phyloP scores from a whole-genome alignment of 1,140 invertebrate genomes.

The Frieseomelitta varia region DNA sequence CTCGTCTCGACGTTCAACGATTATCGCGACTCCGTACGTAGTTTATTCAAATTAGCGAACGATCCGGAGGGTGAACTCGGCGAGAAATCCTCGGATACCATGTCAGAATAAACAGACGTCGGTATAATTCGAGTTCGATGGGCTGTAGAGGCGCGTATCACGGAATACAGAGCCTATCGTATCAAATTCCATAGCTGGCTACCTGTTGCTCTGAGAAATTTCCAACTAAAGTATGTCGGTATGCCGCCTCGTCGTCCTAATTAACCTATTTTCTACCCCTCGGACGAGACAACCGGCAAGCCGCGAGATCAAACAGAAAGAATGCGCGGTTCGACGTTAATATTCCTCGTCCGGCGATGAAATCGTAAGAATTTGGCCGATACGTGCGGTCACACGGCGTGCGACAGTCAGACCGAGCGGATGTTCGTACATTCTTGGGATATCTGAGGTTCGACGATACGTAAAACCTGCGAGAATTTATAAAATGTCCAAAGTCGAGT shows the following conservation, averaged over 20 bases:
- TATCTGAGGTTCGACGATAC: too few relatives aligned
- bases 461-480: too few relatives aligned
- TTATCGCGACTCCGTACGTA: too few relatives aligned
- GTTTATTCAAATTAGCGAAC: not conserved
- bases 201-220: conserved; percentile 56
- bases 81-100: not conserved
- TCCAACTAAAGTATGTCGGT: conserved; percentile 40
- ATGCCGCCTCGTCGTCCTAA: conserved; percentile 27
- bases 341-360: not conserved
- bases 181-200: conserved; percentile 48
- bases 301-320: not conserved
- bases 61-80: not conserved
- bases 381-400: too few relatives aligned
- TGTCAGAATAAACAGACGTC: not conserved
- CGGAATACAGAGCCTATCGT: conserved; percentile 44
- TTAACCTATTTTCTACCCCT: conserved; percentile 38
- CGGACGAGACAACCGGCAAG: conserved; percentile 25
- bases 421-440: not conserved
- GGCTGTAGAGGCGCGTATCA: not conserved
- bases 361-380: too few relatives aligned
- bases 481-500: too few relatives aligned
- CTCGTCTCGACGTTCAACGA: not conserved
- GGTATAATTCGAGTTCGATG: conserved; percentile 33
- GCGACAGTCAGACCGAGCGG: too few relatives aligned
- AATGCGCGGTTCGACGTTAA: not conserved